Percentiles rank a stretch among this genome's conserved stretches.
Evolutionary conservation across 2,888 invertebrate species (phyloP).

Genomic region (Eristalinus sepulchralis): DNA sequence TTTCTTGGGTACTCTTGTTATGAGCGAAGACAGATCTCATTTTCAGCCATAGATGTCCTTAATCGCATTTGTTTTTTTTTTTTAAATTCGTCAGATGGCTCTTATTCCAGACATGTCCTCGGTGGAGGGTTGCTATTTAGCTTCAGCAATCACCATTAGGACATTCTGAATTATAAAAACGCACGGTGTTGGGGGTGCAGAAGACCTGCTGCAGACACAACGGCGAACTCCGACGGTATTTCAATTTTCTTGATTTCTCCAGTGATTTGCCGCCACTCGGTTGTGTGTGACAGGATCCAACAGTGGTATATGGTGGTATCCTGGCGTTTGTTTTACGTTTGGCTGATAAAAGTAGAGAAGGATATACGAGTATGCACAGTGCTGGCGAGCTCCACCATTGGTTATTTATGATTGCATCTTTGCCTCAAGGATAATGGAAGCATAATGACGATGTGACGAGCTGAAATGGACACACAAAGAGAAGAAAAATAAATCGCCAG

Average conservation of each 20-base stretch:
- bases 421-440: constrained; percentile 54
- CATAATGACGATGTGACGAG: constrained; percentile 60
- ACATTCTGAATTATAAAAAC: constrained; percentile 46
- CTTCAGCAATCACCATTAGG: constrained; percentile 45
- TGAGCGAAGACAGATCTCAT: background rate
- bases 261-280: constrained; percentile 57
- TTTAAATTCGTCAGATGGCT: background rate
- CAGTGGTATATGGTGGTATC: constrained; percentile 26
- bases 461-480: constrained; percentile 43
- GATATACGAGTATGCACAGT: background rate
- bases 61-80: constrained; percentile 33
- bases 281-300: constrained; percentile 23
- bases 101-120: constrained; percentile 52
- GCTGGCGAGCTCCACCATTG: constrained; percentile 14
- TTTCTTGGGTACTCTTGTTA: background rate
- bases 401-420: constrained; percentile 61
- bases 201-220: constrained; percentile 18
- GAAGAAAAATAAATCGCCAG: constrained; percentile 44
- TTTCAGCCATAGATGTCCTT: background rate
- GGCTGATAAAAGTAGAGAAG: background rate
- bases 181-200: background rate
- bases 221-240: constrained; percentile 50
- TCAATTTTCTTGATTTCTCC: constrained; percentile 64
- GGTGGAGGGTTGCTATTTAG: constrained; percentile 22
- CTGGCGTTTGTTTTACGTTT: constrained; percentile 32